Conservation (phyloP, 1,140 invertebrate species). For the Holcopasites calliopsidis region DNA sequence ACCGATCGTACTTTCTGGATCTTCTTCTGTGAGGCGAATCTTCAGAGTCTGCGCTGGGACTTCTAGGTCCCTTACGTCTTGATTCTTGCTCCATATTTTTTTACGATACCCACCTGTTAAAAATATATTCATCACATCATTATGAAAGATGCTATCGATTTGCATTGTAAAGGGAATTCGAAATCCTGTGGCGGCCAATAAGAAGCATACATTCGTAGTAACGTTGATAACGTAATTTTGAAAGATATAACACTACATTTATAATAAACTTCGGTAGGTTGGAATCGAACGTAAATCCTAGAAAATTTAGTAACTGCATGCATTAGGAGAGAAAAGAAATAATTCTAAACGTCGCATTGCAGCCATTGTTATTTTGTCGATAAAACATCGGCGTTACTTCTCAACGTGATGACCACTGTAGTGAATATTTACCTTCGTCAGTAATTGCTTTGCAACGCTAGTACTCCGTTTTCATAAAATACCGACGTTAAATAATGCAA, state of each 20-base stretch:
- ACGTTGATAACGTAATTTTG: not conserved
- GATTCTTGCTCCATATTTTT: constrained; percentile 72
- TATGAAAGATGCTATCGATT: not conserved
- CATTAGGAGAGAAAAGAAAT: not conserved
- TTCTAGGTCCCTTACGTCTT: constrained; percentile 71
- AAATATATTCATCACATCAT: not conserved
- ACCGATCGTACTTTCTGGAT: constrained; percentile 75
- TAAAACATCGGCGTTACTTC: constrained; percentile 9
- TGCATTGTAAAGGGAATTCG: not conserved
- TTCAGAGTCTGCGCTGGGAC: constrained; percentile 75
- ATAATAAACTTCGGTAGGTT: not conserved
- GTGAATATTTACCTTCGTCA: constrained; percentile 21
- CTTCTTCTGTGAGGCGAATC: constrained; percentile 72
- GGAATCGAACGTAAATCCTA: not conserved
- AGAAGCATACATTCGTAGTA: not conserved
- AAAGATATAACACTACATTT: not conserved
- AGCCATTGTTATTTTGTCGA: constrained; percentile 52
- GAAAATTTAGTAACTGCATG: not conserved
- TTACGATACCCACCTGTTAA: not conserved
- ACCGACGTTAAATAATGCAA: constrained; percentile 9
- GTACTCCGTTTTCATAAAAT: not conserved
- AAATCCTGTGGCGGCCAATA: not conserved
- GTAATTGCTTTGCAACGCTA: not conserved
- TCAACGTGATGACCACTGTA: not conserved
- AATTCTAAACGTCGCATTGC: constrained; percentile 44